A percentile compares a stretch with the other conserved stretches of the same genome.
Conservation (phyloP, 2,888 invertebrate genomes). For the Mactromeris polynyma region DNA sequence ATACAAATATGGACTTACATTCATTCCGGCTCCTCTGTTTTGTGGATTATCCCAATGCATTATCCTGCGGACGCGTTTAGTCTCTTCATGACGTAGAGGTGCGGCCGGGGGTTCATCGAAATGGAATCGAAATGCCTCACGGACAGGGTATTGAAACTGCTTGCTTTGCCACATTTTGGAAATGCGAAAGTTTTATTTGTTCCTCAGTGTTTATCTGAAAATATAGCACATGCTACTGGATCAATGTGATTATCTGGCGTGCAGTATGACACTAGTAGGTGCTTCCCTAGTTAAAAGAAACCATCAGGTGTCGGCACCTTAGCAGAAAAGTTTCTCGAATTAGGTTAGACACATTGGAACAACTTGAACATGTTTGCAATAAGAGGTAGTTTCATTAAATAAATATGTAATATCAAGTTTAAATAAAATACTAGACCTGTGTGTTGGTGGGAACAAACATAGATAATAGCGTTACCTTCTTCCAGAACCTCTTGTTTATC, state of each 20-base stretch:
- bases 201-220: not conserved
- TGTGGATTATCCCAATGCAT: constrained; percentile 32
- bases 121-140: constrained; percentile 60
- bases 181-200: not conserved
- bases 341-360: too few relatives aligned
- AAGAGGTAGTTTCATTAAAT: too few relatives aligned
- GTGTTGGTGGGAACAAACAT: too few relatives aligned
- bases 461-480: not conserved
- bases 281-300: too few relatives aligned
- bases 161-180: constrained; percentile 42
- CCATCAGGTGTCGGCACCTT: too few relatives aligned
- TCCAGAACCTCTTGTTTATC: constrained; percentile 14
- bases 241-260: too few relatives aligned
- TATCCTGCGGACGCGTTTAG: constrained; percentile 9
- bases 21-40: not conserved
- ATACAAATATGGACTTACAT: constrained; percentile 38
- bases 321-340: too few relatives aligned
- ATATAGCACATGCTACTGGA: too few relatives aligned
- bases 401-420: too few relatives aligned
- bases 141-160: constrained; percentile 44
- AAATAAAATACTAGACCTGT: too few relatives aligned
- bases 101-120: constrained; percentile 53
- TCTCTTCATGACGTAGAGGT: constrained; percentile 43
- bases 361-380: too few relatives aligned
- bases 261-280: too few relatives aligned